A percentile compares a stretch with the other conserved stretches of the same genome.
Evolutionary conservation across 2,888 invertebrate genomes (phyloP).

Genomic region (Saturnia pavonia): DNA sequence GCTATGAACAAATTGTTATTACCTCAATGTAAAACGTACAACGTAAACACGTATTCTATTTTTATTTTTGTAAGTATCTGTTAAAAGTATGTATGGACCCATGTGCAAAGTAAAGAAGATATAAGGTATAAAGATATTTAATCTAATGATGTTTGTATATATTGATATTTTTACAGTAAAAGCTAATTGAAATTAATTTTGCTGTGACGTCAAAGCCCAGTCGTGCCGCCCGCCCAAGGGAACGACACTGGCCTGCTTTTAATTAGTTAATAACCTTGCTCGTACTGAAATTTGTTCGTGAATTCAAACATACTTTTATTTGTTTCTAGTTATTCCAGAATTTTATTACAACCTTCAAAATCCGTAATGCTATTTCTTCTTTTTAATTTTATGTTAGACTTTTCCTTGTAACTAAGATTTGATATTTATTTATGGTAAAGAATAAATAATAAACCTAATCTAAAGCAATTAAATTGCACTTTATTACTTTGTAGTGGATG

Average conservation of each 20-base stretch:
- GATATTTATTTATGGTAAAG: background rate
- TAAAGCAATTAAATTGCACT: background rate
- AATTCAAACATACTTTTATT: slow-evolving; percentile 4
- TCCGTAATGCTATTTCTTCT: background rate
- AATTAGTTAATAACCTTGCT: slow-evolving; percentile 16
- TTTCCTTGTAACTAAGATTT: background rate
- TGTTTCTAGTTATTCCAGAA: slow-evolving; percentile 3
- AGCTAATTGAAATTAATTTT: slow-evolving; percentile 11
- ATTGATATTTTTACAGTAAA: background rate
- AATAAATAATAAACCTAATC: background rate
- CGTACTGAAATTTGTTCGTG: slow-evolving; percentile 2
- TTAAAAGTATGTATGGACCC: no score
- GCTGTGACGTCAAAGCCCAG: slow-evolving; percentile 17
- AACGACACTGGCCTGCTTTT: slow-evolving; percentile 14
- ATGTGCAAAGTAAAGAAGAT: no score
- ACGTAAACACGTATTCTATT: background rate
- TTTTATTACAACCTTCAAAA: slow-evolving; percentile 5
- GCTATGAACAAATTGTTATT: background rate
- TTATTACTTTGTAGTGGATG: background rate
- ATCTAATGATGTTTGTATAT: background rate
- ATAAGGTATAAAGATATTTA: no score
- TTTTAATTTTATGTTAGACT: background rate
- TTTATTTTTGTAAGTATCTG: background rate
- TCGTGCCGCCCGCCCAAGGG: slow-evolving; percentile 17
- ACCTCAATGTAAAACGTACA: background rate